Base-by-base conservation (phyloP, 2,888 invertebrate species). In the Lathronympha strigana region DNA sequence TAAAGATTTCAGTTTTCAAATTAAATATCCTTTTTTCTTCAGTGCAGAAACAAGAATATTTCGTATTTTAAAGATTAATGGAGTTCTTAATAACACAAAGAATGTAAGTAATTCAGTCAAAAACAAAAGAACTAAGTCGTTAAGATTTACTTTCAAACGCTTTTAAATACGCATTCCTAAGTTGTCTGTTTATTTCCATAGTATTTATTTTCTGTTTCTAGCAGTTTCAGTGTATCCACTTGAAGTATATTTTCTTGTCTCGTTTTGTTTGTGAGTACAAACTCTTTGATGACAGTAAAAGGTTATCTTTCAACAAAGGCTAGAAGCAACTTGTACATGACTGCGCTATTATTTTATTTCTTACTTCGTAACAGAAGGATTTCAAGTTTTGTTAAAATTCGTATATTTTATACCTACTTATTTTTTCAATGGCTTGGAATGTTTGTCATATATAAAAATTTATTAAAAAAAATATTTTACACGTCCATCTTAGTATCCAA, bases 221-320 rank as follows among this genome's bases (percentile, higher is more conserved):
- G 23, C 47, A 61, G 49, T 54, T 50, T 62, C 57, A 66, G 67
- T 67, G 68, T 70, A 69, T 68, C 67, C 70, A 60, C 60, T 58
- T 63, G 61, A 31, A 62, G 54, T 55, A 57, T 51, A 61, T 58
- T 61, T 55, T 67, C 54, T 66, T 61, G 61, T 58, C 51, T 64
- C 66, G 69, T 68, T 73, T 70, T 79, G 74, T 79, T 82, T 81
- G 77, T 73, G 75, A 77, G 81, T 81, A 80, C 73, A 79, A 74
- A 74, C 72, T 80, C 81, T 81, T 82, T 80, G 80, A 82, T 79
- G 74, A 77, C 73, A 76, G 75, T 79, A 79, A 78, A 81, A 78
- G 72, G 77, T 76, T 80, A 78, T 79, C 77, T 81, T 61, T 53
- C 51, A 66, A 66, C 66, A 61, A 66, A 54, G 54, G 66, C 61